These are phyloP conservation scores for Chiridota heheva DNA, from an alignment of 35 echinoderm and acorn worm genomes.

Conservation along the genomic window DNA sequence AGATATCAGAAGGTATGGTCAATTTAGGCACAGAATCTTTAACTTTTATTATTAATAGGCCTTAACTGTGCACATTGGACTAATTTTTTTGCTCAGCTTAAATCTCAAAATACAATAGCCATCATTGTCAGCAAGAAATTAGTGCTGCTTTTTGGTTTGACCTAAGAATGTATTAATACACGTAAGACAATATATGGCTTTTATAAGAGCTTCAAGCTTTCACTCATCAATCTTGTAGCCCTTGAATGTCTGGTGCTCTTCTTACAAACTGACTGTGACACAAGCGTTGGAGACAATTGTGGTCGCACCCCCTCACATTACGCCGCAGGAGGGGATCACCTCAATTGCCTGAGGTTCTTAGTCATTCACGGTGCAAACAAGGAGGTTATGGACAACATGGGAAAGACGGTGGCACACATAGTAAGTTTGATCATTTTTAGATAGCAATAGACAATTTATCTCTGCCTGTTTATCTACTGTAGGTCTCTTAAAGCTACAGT, in stretches of 20 bases:
- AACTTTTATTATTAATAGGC: too few relatives aligned
- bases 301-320: conserved; percentile 75
- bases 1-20: too few relatives aligned
- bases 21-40: too few relatives aligned
- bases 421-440: conserved; percentile 39
- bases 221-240: conserved; percentile 1
- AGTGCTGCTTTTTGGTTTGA: too few relatives aligned
- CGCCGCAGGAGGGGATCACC: conserved; percentile 71
- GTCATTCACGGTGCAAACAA: conserved; percentile 71
- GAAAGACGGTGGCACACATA: conserved; percentile 66
- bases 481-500: too few relatives aligned
- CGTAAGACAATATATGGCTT: too few relatives aligned
- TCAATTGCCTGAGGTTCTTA: conserved; percentile 84
- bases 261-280: conserved; percentile 83
- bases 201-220: too few relatives aligned
- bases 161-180: neutral
- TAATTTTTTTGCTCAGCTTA: too few relatives aligned
- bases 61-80: too few relatives aligned
- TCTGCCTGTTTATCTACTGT: neutral
- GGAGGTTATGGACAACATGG: conserved; percentile 45
- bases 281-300: conserved; percentile 34
- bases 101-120: too few relatives aligned
- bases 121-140: too few relatives aligned
- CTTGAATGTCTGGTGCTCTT: conserved; percentile 88
- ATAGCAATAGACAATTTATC: neutral